These are phyloP conservation scores for Drosophila ambigua DNA, from an alignment of 1,140 invertebrate species.

Conservation along the genomic window DNA sequence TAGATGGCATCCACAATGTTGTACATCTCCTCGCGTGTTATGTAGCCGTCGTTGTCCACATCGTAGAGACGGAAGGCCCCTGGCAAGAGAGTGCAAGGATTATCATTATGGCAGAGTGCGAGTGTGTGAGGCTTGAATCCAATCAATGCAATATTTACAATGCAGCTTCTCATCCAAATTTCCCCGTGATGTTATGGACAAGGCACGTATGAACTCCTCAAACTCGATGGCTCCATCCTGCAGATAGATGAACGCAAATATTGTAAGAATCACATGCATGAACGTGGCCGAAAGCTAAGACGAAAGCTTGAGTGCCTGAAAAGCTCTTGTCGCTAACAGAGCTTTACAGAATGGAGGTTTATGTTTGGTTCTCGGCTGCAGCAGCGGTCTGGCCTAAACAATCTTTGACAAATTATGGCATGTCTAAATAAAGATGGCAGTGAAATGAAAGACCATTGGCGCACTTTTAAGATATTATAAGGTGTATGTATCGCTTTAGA, in stretches of 20 bases:
- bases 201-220: constrained; percentile 97
- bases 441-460: no score
- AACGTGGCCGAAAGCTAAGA: no score
- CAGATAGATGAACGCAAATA: not conserved
- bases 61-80: constrained; percentile 99
- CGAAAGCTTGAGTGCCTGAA: no score
- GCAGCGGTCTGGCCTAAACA: no score
- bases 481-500: no score
- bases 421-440: no score
- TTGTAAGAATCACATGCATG: not conserved
- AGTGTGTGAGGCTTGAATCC: not conserved
- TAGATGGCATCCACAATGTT: constrained; percentile 99
- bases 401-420: no score
- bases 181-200: constrained; percentile 97
- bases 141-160: constrained; percentile 87
- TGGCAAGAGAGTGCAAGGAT: constrained; percentile 83
- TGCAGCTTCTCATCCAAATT: constrained; percentile 98
- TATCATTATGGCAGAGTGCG: not conserved
- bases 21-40: constrained; percentile 98
- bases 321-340: no score
- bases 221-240: constrained; percentile 99
- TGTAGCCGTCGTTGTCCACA: constrained; percentile 98
- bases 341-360: no score
- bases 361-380: no score
- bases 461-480: no score